Evolutionary conservation across 2,888 invertebrate species (phyloP).

Genomic region (Halictus ligatus): DNA sequence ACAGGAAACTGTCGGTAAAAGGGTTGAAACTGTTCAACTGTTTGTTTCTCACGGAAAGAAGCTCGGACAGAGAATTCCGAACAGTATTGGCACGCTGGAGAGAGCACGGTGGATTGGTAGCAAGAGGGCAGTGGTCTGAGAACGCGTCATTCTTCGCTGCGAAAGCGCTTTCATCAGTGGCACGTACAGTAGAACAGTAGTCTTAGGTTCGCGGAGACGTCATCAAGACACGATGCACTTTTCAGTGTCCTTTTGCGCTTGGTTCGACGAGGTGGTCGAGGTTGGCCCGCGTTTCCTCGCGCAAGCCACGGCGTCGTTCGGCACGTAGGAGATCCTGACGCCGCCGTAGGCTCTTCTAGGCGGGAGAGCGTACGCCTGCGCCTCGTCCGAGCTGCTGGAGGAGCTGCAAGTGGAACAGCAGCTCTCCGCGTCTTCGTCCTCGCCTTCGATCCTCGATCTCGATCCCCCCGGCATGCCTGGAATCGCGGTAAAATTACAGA

Average conservation of each 20-base stretch:
- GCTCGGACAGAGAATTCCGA: background rate
- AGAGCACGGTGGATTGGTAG: background rate
- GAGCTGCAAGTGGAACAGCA: slow-evolving; percentile 96
- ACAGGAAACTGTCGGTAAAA: too few species aligned
- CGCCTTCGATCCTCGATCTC: slow-evolving; percentile 82
- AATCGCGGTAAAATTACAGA: background rate
- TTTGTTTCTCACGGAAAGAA: background rate
- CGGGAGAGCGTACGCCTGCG: slow-evolving; percentile 94
- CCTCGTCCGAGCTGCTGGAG: slow-evolving; percentile 93
- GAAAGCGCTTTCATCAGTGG: slow-evolving; percentile 14
- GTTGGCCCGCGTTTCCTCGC: slow-evolving; percentile 88
- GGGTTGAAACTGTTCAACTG: background rate
- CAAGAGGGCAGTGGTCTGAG: background rate
- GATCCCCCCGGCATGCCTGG: slow-evolving; percentile 83
- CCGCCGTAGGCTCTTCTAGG: slow-evolving; percentile 94
- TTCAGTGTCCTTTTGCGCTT: slow-evolving; percentile 88
- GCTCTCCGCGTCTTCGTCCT: slow-evolving; percentile 87
- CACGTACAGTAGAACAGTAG: background rate
- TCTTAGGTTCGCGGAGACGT: slow-evolving; percentile 17
- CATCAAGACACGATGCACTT: slow-evolving; percentile 95
- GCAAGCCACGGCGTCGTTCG: slow-evolving; percentile 95
- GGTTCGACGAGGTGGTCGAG: slow-evolving; percentile 69
- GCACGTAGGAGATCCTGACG: slow-evolving; percentile 96
- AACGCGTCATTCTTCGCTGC: background rate
- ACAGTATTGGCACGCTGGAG: background rate